Evolutionary conservation across 2,888 invertebrate genomes (phyloP), one percentile per base, ranked within the genome.

Genomic region (Apamea epomidion): DNA sequence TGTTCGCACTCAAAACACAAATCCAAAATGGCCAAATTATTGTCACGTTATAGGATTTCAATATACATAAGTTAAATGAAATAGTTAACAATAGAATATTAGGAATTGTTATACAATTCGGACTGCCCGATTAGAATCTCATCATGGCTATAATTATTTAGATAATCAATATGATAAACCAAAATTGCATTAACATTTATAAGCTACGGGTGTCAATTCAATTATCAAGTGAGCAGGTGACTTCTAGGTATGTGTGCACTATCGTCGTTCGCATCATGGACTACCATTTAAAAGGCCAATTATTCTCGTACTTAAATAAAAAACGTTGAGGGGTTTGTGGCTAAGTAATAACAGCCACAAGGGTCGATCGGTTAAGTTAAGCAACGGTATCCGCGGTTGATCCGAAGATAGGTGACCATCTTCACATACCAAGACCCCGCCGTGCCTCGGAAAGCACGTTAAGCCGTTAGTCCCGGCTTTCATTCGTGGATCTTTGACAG

Each of bases 161-260:
- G 48, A 42, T 51, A 48, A 58, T 48, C 42, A 32, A 48, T 68
- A 70, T 29, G 58, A 69, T 78, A 70, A 78, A 68, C 79, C 45
- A 25, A 69, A 65, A 82, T 74, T 62, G 42, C 65, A 48, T 76
- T 64, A 72, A 76, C 42, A 69, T 69, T 45, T n/a, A 37, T 45
- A 74, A 32, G 32, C 51, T 25, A 16, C 10, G 6, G 18, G 8
- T 51, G 4, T 62, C 7, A 58, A 58, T 48, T 48, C 48, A 51
- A 76, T n/a, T 76, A 48, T 48, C 7, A 6, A 51, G 21, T 12
- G 14, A 70, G 21, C 29, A 29, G 14, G 14, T 69, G 14, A 48
- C 14, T 29, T 21, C 7, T 29, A 18, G 29, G 18, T 45, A 21
- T 21, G 18, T 6, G 1, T 6, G 18, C 29, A 29, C n/a, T 2